phyloP scores from a whole-genome alignment of 2,113 vertebrate genomes.

The Tyrannus savana region DNA sequence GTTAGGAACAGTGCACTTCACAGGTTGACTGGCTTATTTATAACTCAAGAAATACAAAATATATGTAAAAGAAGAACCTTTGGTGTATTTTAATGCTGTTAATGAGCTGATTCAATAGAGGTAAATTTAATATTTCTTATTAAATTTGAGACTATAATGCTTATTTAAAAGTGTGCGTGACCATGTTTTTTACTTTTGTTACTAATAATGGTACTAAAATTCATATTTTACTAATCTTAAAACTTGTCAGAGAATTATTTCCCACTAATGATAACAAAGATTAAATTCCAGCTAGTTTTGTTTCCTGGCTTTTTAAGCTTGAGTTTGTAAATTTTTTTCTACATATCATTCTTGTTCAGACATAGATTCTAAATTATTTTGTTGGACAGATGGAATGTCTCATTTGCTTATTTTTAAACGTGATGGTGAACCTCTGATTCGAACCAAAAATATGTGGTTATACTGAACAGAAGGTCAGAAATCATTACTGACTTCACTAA shows the following conservation, averaged over 20 bases:
- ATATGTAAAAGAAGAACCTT: neutral
- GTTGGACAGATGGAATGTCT: neutral
- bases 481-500: neutral
- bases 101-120: fast-evolving
- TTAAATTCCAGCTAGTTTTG: neutral
- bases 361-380: neutral
- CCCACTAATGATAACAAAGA: neutral
- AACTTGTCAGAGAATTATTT: neutral
- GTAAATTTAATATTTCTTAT: neutral
- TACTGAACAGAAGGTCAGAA: neutral
- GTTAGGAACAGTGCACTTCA: neutral
- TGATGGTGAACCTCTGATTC: neutral
- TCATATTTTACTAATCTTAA: neutral
- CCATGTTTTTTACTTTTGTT: neutral
- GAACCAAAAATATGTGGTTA: neutral
- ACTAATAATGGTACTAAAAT: neutral
- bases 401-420: neutral
- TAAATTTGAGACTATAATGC: neutral
- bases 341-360: neutral
- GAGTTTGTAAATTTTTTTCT: neutral
- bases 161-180: neutral
- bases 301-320: neutral
- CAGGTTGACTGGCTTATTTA: neutral
- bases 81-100: neutral
- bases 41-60: neutral